These are phyloP conservation scores for Parnassius mnemosyne DNA, from an alignment of 2,888 invertebrate species.

Conservation along the genomic window DNA sequence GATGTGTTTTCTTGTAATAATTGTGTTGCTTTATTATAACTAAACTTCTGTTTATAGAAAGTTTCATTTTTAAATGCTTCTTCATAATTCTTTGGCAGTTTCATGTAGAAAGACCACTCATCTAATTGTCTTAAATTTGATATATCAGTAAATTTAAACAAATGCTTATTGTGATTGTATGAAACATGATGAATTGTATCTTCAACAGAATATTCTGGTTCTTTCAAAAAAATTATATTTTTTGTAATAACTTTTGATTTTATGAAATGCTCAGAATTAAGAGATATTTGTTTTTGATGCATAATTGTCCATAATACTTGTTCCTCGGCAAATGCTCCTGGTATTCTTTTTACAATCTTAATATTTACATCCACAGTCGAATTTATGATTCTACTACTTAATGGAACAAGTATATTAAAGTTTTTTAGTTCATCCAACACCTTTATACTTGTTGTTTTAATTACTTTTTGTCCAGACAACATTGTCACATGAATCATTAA, in stretches of 20 bases:
- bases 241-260: constrained; percentile 33
- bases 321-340: constrained; percentile 49
- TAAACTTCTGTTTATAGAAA: constrained; percentile 35
- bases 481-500: constrained; percentile 55
- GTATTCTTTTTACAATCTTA: constrained; percentile 53
- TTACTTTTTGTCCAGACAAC: constrained; percentile 37
- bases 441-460: constrained; percentile 54
- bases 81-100: constrained; percentile 49
- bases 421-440: constrained; percentile 46
- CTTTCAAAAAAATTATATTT: constrained; percentile 37
- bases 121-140: constrained; percentile 19
- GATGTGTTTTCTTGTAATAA: constrained; percentile 44
- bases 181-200: constrained; percentile 42
- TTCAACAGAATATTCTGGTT: constrained; percentile 38
- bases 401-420: constrained; percentile 48
- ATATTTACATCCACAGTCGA: constrained; percentile 44
- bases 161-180: constrained; percentile 38
- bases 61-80: constrained; percentile 41
- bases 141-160: constrained; percentile 46
- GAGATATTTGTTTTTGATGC: constrained; percentile 43
- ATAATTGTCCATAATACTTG: constrained; percentile 53
- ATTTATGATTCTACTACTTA: constrained; percentile 37
- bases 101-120: constrained; percentile 48
- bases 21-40: constrained; percentile 38
- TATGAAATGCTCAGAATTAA: constrained; percentile 61